Evolutionary conservation across 2,888 invertebrate genomes (phyloP), one percentile per base, ranked within the genome.

Genomic region (Eucera pruinosa): DNA sequence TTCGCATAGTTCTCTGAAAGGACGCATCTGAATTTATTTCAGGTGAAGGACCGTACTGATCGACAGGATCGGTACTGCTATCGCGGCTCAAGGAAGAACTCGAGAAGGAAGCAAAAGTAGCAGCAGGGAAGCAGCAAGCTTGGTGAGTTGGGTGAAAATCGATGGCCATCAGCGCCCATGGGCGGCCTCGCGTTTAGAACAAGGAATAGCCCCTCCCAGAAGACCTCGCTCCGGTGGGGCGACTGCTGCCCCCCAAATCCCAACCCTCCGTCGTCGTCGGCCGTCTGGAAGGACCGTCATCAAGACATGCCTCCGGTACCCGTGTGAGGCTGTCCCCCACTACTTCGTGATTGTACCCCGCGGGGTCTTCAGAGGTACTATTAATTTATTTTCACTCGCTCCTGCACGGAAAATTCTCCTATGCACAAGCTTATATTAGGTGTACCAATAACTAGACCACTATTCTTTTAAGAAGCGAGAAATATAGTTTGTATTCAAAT

Each of bases 201-300:
- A 93, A 96, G 97, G 94, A 98, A 98, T 94, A 97, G 97, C 95
- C 98, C 98, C 95, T 97, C 97, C 94, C 97, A 97, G 95, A 97
- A 97, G 95, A 98, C 98, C 94, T 97, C 97, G 93, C 96, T 98
- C 92, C 96, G 98, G 94, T 98, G 98, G 98, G 97, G 97, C 93
- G 98, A 98, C 94, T 97, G 97, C 94, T 98, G 97, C 94, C 93
- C 92, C 89, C 90, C 92, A 85, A 91, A 89, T 82, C 87, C 88
- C 86, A 89, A 89, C 78, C 89, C 88, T 83, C 89, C 89, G 85
- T 88, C 87, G 86, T 85, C 86, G 81, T 83, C 87, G 83, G 80
- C 81, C 82, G 84, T 88, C 86, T 87, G 89, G 87, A 91, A 90
- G 88, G 86, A 87, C 84, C 91, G 85, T 87, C 89, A 89, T 78